Evolutionary conservation across 2,797 vertebrate species (phyloP), one percentile per base, ranked within the genome.

Genomic region (Hyperoplus lanceolatus): DNA sequence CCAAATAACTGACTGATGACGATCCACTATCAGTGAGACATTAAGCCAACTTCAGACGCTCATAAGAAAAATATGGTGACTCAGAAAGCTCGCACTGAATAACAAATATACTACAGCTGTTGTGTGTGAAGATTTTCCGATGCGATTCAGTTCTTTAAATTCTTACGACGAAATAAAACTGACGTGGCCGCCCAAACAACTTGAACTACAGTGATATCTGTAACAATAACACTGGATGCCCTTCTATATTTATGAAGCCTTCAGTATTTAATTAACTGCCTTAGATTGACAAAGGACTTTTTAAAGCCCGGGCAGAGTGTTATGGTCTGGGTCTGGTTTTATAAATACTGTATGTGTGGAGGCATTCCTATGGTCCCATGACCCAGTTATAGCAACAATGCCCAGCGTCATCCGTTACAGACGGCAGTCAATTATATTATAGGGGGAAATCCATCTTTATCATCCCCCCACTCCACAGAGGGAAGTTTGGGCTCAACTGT

Each of bases 381-480:
- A 83, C 73, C 73, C 61, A 79, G 21, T 75, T 80, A 83, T 13
- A 70, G 15, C 54, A 74, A 73, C 51, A 43, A 36, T 16, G 45
- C 54, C 60, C 50, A 16, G 5, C 51, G 6, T 87, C 66, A 71
- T 85, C 65, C 2, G 66, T 79, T 50, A 72, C 51, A 74, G 65
- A 45, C 6, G 16, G 67, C 71, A 49, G 80, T 70, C 54, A 51
- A 5, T 50, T 58, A 80, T 60, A 7, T n/a, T 14, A 29, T 29
- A 1, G 49, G 42, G 65, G 63, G 58, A 73, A 62, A 76, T 81
- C 48, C 64, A 64, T 74, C 68, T 46, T 16, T 71, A 71, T 75
- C 54, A 55, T 64, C 3, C 42, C 14, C 65, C 13, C 21, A 3
- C 38, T 70, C 21, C 70, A 67, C 43, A 54, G 60, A 63, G 4